Evolutionary conservation across 2,113 vertebrate genomes (phyloP).

Genomic region (Peromyscus polionotus): DNA sequence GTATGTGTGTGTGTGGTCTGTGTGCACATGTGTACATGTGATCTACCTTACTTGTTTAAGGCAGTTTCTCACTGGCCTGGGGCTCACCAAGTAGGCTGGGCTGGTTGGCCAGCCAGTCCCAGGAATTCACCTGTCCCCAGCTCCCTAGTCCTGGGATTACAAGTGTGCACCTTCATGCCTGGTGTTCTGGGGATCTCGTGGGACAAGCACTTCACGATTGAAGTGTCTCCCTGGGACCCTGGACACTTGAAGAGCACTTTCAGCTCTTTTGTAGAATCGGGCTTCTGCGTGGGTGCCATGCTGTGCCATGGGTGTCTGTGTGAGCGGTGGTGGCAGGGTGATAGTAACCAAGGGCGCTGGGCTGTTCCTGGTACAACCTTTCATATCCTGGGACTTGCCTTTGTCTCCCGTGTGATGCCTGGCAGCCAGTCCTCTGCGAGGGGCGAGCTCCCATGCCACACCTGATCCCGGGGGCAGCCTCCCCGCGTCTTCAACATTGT

Average conservation of each 20-base stretch:
- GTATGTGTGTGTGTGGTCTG: no score
- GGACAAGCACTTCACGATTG: neutral
- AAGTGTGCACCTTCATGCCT: neutral
- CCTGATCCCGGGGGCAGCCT: accelerated
- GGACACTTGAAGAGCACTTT: neutral
- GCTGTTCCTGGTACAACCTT: neutral
- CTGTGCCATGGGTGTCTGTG: neutral
- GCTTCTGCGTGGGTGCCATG: neutral
- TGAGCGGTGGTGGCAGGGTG: neutral
- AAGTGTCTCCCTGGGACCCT: neutral
- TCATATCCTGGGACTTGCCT: neutral
- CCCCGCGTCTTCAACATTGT: no score
- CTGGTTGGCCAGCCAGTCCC: neutral
- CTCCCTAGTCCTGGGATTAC: no score
- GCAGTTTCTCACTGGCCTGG: neutral
- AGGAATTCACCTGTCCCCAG: neutral
- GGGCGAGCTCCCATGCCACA: no score
- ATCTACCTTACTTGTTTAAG: neutral
- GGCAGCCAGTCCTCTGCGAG: neutral
- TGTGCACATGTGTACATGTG: neutral
- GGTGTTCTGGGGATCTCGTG: neutral
- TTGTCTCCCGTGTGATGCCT: neutral
- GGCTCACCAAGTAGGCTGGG: neutral
- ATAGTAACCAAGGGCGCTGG: neutral
- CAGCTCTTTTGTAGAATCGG: neutral